A percentile compares a stretch with the other conserved stretches of the same genome.
These are phyloP conservation scores for Onychomys leucogaster DNA, from an alignment of 2,797 vertebrate genomes.

Conservation along the genomic window DNA sequence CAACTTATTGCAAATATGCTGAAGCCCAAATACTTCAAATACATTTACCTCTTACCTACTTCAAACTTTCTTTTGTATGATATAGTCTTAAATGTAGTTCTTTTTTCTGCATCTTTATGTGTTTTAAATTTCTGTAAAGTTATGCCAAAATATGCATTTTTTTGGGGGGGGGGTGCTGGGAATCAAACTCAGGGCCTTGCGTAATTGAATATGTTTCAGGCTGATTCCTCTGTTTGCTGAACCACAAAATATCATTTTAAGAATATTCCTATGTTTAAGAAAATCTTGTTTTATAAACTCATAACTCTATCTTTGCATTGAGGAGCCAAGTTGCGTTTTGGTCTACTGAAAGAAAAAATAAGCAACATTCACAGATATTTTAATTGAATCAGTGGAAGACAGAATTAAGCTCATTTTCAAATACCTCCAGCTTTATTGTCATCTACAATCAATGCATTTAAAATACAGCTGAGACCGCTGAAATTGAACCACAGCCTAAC, in stretches of 20 bases:
- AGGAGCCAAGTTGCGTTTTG: slow-evolving; percentile 37
- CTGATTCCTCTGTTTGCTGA: background rate
- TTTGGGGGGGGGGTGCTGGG: too few species aligned
- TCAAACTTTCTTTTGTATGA: background rate
- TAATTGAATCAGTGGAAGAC: slow-evolving; percentile 25
- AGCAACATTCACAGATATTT: slow-evolving; percentile 16
- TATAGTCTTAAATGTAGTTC: background rate
- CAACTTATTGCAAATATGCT: background rate
- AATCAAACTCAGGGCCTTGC: background rate
- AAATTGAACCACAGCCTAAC: slow-evolving; percentile 20
- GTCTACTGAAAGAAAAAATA: background rate
- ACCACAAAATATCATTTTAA: background rate
- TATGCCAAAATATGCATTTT: background rate
- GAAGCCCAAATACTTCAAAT: background rate
- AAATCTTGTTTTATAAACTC: slow-evolving; percentile 49
- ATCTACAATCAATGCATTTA: slow-evolving; percentile 28
- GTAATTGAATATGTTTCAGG: background rate
- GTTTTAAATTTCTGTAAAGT: background rate
- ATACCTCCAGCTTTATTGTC: slow-evolving; percentile 34
- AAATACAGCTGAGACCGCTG: background rate
- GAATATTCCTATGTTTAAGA: background rate
- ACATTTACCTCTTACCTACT: background rate
- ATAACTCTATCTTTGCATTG: background rate
- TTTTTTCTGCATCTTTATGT: background rate
- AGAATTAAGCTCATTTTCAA: slow-evolving; percentile 61